phyloP scores from a whole-genome alignment of 2,888 invertebrate genomes.

The Galerucella calmariensis region DNA sequence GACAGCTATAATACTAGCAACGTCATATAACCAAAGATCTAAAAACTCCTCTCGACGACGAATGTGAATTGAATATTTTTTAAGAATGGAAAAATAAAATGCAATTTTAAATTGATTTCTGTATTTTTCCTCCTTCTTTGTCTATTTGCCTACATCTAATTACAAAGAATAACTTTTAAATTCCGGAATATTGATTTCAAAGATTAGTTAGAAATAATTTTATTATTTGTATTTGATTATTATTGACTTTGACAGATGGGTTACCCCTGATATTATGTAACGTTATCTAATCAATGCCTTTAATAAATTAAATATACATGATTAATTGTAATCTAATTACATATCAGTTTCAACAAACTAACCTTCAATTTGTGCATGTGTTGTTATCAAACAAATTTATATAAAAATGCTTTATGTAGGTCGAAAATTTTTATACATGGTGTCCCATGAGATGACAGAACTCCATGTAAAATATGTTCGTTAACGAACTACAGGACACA shows the following conservation, averaged over 20 bases:
- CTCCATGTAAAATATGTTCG: background rate
- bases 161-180: no score
- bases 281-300: background rate
- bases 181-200: no score
- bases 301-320: background rate
- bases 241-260: background rate
- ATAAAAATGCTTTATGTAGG: background rate
- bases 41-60: no score
- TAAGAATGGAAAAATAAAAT: no score
- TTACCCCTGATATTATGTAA: background rate
- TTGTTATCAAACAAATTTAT: background rate
- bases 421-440: background rate
- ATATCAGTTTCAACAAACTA: slow-evolving; percentile 6
- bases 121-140: no score
- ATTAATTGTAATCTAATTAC: background rate
- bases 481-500: background rate
- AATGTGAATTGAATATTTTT: no score
- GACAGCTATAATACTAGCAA: no score
- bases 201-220: no score
- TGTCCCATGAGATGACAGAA: no score
- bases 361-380: slow-evolving; percentile 15
- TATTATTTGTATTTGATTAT: background rate
- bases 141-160: no score
- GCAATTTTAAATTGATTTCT: no score
- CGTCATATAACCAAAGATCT: no score